These are phyloP conservation scores for Oscheius myriophilus DNA, from an alignment of 2,888 invertebrate species.

Conservation along the genomic window DNA sequence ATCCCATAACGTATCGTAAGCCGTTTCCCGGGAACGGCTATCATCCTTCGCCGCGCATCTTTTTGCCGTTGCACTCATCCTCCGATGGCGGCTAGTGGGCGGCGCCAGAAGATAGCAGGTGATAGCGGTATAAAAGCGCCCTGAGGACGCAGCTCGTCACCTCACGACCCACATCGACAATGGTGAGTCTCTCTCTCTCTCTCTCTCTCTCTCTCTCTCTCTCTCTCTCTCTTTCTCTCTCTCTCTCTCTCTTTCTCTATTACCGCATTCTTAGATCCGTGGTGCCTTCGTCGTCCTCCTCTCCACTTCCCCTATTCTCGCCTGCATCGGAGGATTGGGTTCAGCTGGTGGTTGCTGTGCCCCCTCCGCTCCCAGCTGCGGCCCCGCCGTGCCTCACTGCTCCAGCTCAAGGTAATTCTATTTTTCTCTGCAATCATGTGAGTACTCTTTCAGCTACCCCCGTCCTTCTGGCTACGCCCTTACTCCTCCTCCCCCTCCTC, in stretches of 20 bases:
- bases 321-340: constrained; percentile 34
- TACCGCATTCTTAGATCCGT: constrained; percentile 14
- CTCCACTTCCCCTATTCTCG: constrained; percentile 35
- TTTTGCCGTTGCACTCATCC: too few relatives aligned
- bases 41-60: too few relatives aligned
- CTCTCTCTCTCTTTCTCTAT: constrained; percentile 3
- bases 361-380: constrained; percentile 21
- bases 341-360: constrained; percentile 31
- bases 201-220: constrained; percentile 10
- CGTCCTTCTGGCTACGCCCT: constrained; percentile 10
- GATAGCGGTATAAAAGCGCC: constrained; percentile 18
- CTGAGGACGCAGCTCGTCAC: constrained; percentile 10
- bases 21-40: too few relatives aligned
- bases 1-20: too few relatives aligned
- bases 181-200: constrained; percentile 14
- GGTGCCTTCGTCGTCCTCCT: constrained; percentile 34
- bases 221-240: constrained; percentile 1
- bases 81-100: not conserved
- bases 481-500: constrained; percentile 20
- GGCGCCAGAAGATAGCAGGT: constrained; percentile 13
- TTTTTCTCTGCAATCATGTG: not conserved
- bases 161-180: not conserved
- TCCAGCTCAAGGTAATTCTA: constrained; percentile 40
- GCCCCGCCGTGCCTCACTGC: constrained; percentile 24
- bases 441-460: constrained; percentile 18